phyloP scores from a whole-genome alignment of 2,888 invertebrate species.

The Philhelius pedissequus region DNA sequence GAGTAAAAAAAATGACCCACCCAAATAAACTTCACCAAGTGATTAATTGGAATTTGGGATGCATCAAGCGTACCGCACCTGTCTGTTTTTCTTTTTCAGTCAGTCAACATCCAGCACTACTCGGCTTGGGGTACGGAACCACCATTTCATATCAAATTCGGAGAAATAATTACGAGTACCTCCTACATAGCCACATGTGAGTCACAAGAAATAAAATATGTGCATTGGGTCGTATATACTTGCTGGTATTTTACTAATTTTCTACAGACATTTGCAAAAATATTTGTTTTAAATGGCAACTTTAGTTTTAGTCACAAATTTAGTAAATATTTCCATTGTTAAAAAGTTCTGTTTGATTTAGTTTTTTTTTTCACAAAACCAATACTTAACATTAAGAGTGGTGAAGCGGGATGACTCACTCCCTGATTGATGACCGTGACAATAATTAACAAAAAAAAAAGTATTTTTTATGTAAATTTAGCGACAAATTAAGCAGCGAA shows the following conservation, averaged over 20 bases:
- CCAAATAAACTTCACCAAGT: conserved; percentile 17
- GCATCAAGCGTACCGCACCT: conserved; percentile 37
- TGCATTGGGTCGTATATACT: too few species aligned
- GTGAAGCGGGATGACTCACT: conserved; percentile 29
- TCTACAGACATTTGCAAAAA: too few species aligned
- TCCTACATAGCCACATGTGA: too few species aligned
- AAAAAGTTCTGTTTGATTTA: not conserved
- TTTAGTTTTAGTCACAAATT: too few species aligned
- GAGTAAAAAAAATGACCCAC: conserved; percentile 41
- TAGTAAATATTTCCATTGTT: not conserved
- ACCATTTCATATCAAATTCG: conserved; percentile 6
- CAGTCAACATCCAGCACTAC: conserved; percentile 2
- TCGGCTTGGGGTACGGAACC: not conserved
- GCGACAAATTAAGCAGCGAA: conserved; percentile 37
- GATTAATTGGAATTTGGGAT: conserved; percentile 61
- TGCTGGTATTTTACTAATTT: too few species aligned
- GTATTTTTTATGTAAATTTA: not conserved
- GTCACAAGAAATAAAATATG: too few species aligned
- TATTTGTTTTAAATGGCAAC: too few species aligned
- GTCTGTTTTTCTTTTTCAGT: not conserved
- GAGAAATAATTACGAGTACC: conserved; percentile 16
- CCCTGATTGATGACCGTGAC: not conserved
- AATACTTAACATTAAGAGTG: not conserved
- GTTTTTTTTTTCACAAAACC: not conserved
- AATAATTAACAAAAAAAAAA: conserved; percentile 6